Percentiles rank a stretch among this genome's conserved stretches.
phyloP scores from a whole-genome alignment of 2,888 invertebrate species.

The Ischnura elegans region DNA sequence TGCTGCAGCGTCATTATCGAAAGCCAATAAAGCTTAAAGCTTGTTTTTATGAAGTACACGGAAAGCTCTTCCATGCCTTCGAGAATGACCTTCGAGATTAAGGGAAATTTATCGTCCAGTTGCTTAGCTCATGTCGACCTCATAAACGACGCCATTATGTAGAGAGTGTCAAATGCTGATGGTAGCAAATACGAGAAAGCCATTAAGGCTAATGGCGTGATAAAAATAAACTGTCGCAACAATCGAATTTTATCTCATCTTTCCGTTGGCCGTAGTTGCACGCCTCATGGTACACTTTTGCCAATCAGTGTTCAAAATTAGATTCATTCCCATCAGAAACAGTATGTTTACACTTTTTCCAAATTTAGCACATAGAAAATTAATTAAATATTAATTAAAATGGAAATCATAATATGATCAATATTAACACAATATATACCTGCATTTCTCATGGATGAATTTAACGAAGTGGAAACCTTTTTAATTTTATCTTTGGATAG shows the following conservation, averaged over 20 bases:
- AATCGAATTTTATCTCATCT: neutral
- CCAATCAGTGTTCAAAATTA: no score
- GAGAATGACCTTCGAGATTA: neutral
- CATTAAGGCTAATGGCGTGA: neutral
- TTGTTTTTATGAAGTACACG: neutral
- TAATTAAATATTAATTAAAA: no score
- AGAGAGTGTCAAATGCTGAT: neutral
- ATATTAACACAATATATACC: no score
- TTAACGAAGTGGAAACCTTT: no score
- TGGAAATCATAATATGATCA: no score
- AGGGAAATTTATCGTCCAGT: neutral
- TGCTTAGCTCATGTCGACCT: neutral
- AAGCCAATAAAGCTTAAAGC: neutral
- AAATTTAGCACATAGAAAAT: no score
- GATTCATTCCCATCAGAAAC: no score
- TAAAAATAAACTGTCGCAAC: constrained; percentile 20
- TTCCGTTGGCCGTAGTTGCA: neutral
- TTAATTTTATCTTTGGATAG: no score
- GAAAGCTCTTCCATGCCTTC: neutral
- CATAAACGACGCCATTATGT: neutral
- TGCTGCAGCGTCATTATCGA: neutral
- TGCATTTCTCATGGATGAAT: no score
- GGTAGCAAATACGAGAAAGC: constrained; percentile 8
- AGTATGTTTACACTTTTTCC: no score
- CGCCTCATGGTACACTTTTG: neutral